These are phyloP conservation scores for Simalia tracyae DNA, from an alignment of 2,797 vertebrate genomes.

Conservation along the genomic window DNA sequence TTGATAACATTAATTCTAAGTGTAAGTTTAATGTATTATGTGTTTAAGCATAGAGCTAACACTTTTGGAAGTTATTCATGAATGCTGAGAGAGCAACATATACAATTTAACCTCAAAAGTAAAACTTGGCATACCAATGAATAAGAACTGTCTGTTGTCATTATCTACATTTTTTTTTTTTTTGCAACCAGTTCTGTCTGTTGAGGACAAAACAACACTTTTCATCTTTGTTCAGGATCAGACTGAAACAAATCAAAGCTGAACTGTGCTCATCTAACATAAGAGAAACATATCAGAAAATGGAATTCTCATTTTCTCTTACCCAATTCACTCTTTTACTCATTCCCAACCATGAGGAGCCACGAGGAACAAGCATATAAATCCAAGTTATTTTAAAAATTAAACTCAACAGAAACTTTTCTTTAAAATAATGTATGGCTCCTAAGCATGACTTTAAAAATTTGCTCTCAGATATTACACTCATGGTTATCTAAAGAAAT, in stretches of 20 bases:
- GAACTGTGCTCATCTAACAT: neutral
- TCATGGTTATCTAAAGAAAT: neutral
- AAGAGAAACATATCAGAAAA: neutral
- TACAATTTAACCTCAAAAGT: neutral
- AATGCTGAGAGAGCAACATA: neutral
- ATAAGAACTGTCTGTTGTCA: neutral
- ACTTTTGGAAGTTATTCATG: neutral
- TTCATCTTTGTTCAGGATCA: neutral
- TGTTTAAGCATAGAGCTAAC: neutral
- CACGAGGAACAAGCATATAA: neutral
- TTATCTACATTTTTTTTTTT: neutral
- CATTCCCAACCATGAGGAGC: neutral
- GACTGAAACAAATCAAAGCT: neutral
- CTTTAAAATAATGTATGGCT: slow-evolving; percentile 4
- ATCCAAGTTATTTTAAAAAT: slow-evolving; percentile 1
- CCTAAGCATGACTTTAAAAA: neutral
- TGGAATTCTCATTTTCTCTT: neutral
- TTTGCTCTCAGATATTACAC: neutral
- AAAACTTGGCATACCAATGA: neutral
- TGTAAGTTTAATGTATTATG: neutral
- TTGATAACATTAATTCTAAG: neutral
- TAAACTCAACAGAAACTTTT: neutral
- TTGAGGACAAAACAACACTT: neutral
- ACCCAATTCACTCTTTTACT: neutral
- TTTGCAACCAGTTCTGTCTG: neutral